These are phyloP conservation scores for Drosophila pachea DNA, from an alignment of 1,140 invertebrate genomes.

Conservation along the genomic window DNA sequence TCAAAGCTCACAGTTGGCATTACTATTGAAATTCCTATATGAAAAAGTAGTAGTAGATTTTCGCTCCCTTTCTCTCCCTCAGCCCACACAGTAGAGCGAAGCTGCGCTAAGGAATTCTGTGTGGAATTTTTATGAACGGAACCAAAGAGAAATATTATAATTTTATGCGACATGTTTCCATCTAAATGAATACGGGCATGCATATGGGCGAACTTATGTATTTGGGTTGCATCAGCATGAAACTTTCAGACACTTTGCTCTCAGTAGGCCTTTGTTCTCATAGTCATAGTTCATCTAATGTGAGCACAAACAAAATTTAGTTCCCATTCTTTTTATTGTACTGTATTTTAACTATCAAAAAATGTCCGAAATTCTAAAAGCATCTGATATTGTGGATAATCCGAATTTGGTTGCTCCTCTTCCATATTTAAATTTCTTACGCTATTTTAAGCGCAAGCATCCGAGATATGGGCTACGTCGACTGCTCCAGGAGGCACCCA, in stretches of 20 bases:
- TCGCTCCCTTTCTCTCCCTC: neutral
- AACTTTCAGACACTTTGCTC: conserved; percentile 4
- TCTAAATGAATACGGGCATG: conserved; percentile 17
- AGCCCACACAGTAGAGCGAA: neutral
- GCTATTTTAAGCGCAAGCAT: conserved; percentile 31
- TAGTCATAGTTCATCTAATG: neutral
- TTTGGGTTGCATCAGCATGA: conserved; percentile 11
- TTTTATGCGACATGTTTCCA: conserved; percentile 20
- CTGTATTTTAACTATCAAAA: no score
- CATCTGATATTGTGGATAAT: conserved; percentile 26
- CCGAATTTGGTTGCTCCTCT: conserved; percentile 25
- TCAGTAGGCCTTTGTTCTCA: neutral
- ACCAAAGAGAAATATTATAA: conserved; percentile 14
- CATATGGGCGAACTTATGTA: conserved; percentile 11
- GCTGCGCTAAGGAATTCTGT: conserved; percentile 25
- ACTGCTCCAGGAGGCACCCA: conserved; percentile 34
- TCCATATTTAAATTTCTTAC: conserved; percentile 56
- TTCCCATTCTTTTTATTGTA: conserved; percentile 5
- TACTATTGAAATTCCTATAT: conserved; percentile 1
- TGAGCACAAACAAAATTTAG: neutral
- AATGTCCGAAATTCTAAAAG: neutral
- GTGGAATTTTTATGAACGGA: conserved; percentile 29
- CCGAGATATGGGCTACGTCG: conserved; percentile 21
- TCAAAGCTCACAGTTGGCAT: neutral
- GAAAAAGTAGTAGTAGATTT: neutral